phyloP scores from a whole-genome alignment of 2,888 invertebrate species.

The Lypha dubia region DNA sequence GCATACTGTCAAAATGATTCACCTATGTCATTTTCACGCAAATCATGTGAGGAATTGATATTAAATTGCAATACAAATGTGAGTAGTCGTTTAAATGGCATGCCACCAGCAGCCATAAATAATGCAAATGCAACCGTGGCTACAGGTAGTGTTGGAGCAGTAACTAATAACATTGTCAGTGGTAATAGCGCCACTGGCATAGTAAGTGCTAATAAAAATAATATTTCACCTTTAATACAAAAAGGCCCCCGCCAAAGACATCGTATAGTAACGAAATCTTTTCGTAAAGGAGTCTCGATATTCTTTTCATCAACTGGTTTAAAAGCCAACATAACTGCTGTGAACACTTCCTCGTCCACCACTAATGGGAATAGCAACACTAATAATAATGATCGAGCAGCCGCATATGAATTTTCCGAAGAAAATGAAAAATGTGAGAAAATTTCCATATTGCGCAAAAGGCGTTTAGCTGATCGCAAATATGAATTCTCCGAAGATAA shows the following conservation, averaged over 20 bases:
- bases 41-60: conserved; percentile 84
- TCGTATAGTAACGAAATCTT: conserved; percentile 82
- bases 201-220: conserved; percentile 53
- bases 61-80: conserved; percentile 78
- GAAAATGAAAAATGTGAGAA: conserved; percentile 93
- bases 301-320: conserved; percentile 66
- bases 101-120: conserved; percentile 80
- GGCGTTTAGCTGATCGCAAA: conserved; percentile 94
- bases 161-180: conserved; percentile 40
- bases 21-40: conserved; percentile 74
- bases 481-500: conserved; percentile 95
- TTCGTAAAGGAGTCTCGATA: conserved; percentile 79
- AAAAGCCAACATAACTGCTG: conserved; percentile 75
- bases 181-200: conserved; percentile 9
- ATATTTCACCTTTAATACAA: conserved; percentile 53
- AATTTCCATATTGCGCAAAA: conserved; percentile 92
- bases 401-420: conserved; percentile 92
- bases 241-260: conserved; percentile 74
- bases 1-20: conserved; percentile 62
- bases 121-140: conserved; percentile 60
- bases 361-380: conserved; percentile 76
- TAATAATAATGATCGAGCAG: conserved; percentile 85
- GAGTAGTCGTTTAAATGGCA: conserved; percentile 59
- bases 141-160: conserved; percentile 25
- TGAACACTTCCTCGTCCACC: conserved; percentile 54